Evolutionary conservation across 1,140 invertebrate genomes (phyloP).

Genomic region (Cyclargus thomasi): DNA sequence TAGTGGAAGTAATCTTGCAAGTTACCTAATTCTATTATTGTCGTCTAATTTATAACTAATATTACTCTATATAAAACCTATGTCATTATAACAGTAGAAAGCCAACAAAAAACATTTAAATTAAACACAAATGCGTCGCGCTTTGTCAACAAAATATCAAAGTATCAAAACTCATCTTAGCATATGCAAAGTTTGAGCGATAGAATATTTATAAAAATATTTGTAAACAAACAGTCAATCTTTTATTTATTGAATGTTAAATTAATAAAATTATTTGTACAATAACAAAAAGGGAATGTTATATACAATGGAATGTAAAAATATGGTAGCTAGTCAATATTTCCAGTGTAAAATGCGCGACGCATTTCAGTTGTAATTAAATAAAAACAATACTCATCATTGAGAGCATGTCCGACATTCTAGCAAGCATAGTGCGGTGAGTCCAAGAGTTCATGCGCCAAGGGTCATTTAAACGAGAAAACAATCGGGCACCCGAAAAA

Average conservation of each 20-base stretch:
- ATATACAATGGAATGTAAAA: no score
- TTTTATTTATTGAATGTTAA: no score
- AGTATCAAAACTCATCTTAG: neutral
- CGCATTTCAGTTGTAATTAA: constrained; percentile 42
- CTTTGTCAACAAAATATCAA: constrained; percentile 6
- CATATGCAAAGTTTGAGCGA: no score
- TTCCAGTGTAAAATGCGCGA: constrained; percentile 7
- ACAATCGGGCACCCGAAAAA: constrained; percentile 75
- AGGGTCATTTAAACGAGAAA: constrained; percentile 74
- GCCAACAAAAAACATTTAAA: neutral
- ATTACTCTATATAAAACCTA: neutral
- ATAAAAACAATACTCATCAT: constrained; percentile 74
- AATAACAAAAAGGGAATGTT: no score
- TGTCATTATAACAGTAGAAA: neutral
- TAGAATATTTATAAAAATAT: no score
- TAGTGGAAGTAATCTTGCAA: neutral
- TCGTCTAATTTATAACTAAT: neutral
- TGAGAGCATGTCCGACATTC: constrained; percentile 67
- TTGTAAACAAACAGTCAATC: no score
- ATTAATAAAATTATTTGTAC: no score
- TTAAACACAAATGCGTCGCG: neutral
- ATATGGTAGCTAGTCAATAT: no score
- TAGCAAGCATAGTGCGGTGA: constrained; percentile 52
- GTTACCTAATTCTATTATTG: constrained; percentile 1
- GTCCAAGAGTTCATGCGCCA: constrained; percentile 54